phyloP scores from a whole-genome alignment of 2,888 invertebrate genomes.

The Globia sparganii region DNA sequence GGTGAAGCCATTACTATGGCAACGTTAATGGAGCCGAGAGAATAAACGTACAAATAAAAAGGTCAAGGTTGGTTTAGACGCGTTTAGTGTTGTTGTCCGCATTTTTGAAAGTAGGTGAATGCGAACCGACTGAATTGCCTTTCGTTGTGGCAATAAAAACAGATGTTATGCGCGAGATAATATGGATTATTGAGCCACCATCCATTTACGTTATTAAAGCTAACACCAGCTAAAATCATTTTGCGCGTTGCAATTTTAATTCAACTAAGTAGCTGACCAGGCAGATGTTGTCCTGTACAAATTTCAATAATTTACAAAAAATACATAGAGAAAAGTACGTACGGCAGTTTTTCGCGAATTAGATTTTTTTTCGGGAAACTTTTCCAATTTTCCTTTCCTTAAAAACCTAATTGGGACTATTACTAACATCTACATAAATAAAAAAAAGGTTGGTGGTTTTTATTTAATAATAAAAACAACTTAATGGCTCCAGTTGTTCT shows the following conservation, averaged over 20 bases:
- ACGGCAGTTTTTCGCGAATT: no score
- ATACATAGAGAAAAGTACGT: not conserved
- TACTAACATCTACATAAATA: not conserved
- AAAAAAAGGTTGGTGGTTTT: no score
- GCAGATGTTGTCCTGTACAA: no score
- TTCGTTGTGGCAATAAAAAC: conserved; percentile 47
- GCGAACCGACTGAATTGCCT: conserved; percentile 68
- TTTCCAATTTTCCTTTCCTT: not conserved
- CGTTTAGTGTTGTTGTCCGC: conserved; percentile 68
- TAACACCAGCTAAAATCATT: not conserved
- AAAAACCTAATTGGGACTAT: not conserved
- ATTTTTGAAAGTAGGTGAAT: conserved; percentile 69
- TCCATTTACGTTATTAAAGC: not conserved
- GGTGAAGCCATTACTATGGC: conserved; percentile 48
- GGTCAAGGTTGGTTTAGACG: conserved; percentile 69
- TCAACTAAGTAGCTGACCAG: no score
- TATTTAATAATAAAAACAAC: no score
- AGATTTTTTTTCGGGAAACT: no score
- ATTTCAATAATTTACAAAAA: no score
- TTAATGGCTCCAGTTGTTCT: not conserved
- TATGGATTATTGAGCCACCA: not conserved
- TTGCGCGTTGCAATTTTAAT: not conserved
- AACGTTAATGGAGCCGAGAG: conserved; percentile 53
- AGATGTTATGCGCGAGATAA: conserved; percentile 29
- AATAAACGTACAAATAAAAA: conserved; percentile 63